Evolutionary conservation across 53 echinoderm and acorn worm species (phyloP).

Genomic region (Apostichopus leukothele): DNA sequence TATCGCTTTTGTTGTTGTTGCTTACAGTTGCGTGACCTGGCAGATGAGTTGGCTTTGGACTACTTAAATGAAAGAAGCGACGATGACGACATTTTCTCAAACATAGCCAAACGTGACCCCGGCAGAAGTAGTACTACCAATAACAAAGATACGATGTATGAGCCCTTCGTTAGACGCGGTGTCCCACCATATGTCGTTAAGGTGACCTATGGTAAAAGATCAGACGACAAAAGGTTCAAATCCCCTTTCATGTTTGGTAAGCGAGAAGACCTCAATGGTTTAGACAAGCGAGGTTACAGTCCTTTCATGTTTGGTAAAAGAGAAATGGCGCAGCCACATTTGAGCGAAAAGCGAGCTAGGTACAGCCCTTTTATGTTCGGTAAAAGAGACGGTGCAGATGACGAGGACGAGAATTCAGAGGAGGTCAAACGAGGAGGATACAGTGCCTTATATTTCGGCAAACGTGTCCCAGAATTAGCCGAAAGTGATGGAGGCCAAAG

Average conservation of each 20-base stretch:
- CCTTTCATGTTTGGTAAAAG: constrained; percentile 39
- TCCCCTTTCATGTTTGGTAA: constrained; percentile 18
- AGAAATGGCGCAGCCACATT: not conserved
- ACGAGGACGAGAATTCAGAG: not conserved
- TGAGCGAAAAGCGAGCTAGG: not conserved
- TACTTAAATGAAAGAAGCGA: constrained; percentile 15
- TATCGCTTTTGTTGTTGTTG: not conserved
- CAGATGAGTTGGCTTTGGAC: constrained; percentile 23
- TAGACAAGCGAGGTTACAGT: not conserved
- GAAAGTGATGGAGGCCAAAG: not conserved
- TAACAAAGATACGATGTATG: constrained; percentile 7
- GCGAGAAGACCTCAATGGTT: not conserved
- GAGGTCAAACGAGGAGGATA: not conserved
- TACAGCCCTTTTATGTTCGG: constrained; percentile 31
- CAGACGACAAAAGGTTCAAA: constrained; percentile 17
- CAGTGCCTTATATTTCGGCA: constrained; percentile 45
- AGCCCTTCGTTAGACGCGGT: not conserved
- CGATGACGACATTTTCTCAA: not conserved
- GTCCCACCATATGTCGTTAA: constrained; percentile 17
- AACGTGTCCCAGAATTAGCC: constrained; percentile 10
- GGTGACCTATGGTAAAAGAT: constrained; percentile 22
- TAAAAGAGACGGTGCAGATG: constrained; percentile 5
- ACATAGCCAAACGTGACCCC: constrained; percentile 27
- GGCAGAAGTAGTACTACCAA: not conserved
- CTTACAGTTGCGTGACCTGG: not conserved